A percentile compares a stretch with the other conserved stretches of the same genome.
These are phyloP conservation scores for Philopedon plagiatum DNA, from an alignment of 2,888 invertebrate genomes.

Conservation along the genomic window DNA sequence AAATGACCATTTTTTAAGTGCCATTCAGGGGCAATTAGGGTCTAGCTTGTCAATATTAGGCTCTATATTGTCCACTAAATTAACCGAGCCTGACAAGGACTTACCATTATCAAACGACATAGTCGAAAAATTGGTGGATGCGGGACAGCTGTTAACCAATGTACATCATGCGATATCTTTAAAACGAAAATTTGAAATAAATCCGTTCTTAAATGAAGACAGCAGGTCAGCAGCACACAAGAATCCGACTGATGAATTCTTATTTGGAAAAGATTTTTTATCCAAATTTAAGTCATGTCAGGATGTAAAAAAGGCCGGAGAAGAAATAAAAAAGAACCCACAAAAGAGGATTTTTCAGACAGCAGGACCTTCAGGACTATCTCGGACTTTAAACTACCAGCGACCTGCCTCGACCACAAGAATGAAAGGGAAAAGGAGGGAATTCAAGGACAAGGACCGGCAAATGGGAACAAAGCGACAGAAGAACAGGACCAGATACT, in stretches of 20 bases:
- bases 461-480: too few relatives aligned
- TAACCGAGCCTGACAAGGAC: not conserved
- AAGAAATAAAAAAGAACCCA: not conserved
- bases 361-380: not conserved
- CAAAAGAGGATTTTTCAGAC: not conserved
- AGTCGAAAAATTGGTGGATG: not conserved
- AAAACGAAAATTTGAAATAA: constrained; percentile 3
- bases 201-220: constrained; percentile 5
- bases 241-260: not conserved
- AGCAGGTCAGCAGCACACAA: not conserved
- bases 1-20: not conserved
- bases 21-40: not conserved
- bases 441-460: too few relatives aligned
- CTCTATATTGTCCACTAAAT: not conserved
- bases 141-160: not conserved
- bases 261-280: not conserved
- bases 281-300: not conserved
- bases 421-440: too few relatives aligned
- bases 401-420: too few relatives aligned
- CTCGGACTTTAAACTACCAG: not conserved
- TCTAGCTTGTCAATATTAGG: not conserved
- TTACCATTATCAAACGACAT: not conserved
- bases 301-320: not conserved
- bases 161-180: constrained; percentile 11
- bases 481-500: too few relatives aligned